Percentiles rank a stretch among this genome's conserved stretches.
These are phyloP conservation scores for Hirudo medicinalis DNA, from an alignment of 1,140 invertebrate genomes.

Conservation along the genomic window DNA sequence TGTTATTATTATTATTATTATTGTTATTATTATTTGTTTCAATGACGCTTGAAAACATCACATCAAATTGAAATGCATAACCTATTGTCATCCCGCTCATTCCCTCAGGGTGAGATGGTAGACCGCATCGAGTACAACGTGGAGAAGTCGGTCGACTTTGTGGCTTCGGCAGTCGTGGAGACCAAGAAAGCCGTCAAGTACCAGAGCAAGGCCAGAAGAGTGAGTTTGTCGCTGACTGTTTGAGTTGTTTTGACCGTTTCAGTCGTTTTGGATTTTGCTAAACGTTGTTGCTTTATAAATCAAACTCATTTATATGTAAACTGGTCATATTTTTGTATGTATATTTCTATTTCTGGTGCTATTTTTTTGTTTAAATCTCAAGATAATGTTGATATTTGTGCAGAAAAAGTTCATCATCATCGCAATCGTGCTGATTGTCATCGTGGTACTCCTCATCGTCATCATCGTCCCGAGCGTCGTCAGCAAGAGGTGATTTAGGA, in stretches of 20 bases:
- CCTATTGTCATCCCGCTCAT: too few species aligned
- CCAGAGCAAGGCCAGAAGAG: constrained; percentile 97
- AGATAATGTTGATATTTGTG: not conserved
- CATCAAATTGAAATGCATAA: too few species aligned
- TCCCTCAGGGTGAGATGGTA: constrained; percentile 99
- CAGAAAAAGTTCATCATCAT: constrained; percentile 9
- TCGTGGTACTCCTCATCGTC: too few species aligned
- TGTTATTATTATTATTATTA: too few species aligned
- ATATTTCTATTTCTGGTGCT: too few species aligned
- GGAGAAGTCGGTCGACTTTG: constrained; percentile 97
- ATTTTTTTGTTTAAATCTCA: too few species aligned
- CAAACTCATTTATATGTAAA: not conserved
- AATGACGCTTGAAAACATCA: too few species aligned
- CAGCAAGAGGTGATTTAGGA: not conserved
- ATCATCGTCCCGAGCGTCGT: too few species aligned
- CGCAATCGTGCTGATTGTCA: not conserved
- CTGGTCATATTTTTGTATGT: too few species aligned
- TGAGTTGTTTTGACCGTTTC: not conserved
- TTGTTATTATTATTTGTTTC: too few species aligned
- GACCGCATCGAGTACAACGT: constrained; percentile 99
- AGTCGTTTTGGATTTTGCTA: not conserved
- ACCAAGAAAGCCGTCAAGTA: constrained; percentile 99
- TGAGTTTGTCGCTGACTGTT: too few species aligned
- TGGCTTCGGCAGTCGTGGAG: constrained; percentile 96
- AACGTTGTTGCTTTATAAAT: too few species aligned